Conservation (phyloP, 2,888 invertebrate genomes). For the Epsilonema sp. region DNA sequence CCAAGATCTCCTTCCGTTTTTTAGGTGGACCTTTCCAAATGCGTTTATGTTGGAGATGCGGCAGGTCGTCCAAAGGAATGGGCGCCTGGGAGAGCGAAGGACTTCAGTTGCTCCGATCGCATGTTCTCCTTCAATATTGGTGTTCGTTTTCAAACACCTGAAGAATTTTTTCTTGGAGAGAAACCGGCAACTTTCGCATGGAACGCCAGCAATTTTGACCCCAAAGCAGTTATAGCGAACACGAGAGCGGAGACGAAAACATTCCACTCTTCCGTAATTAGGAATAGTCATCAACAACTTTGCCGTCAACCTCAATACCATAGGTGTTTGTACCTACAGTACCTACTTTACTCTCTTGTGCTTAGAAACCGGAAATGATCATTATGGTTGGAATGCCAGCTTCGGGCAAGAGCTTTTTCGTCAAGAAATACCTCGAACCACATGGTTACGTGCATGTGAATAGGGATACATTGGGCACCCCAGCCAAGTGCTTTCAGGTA, state of each 20-base stretch:
- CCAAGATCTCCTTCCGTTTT: too few species aligned
- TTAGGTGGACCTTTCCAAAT: constrained; percentile 43
- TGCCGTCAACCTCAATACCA: too few species aligned
- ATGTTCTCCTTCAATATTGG: constrained; percentile 57
- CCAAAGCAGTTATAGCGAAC: too few species aligned
- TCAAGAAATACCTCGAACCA: neutral
- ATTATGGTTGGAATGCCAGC: neutral
- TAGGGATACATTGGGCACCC: neutral
- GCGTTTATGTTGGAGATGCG: constrained; percentile 53
- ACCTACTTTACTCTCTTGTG: too few species aligned
- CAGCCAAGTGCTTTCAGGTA: neutral
- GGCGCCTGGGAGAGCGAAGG: neutral
- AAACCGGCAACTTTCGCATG: constrained; percentile 20
- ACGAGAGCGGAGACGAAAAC: too few species aligned
- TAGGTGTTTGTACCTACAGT: too few species aligned
- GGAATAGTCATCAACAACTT: too few species aligned
- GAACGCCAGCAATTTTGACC: too few species aligned
- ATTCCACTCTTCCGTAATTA: too few species aligned
- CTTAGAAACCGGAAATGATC: neutral
- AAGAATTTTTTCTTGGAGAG: constrained; percentile 60
- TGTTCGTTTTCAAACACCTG: constrained; percentile 68
- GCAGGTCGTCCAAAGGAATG: constrained; percentile 48
- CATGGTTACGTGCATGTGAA: neutral
- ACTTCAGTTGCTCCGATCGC: constrained; percentile 20
- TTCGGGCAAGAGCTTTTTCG: neutral